Percentiles rank a stretch among this genome's conserved stretches.
These are phyloP conservation scores for Quadroppia sp. DNA, from an alignment of 2,888 invertebrate species.

Conservation along the genomic window DNA sequence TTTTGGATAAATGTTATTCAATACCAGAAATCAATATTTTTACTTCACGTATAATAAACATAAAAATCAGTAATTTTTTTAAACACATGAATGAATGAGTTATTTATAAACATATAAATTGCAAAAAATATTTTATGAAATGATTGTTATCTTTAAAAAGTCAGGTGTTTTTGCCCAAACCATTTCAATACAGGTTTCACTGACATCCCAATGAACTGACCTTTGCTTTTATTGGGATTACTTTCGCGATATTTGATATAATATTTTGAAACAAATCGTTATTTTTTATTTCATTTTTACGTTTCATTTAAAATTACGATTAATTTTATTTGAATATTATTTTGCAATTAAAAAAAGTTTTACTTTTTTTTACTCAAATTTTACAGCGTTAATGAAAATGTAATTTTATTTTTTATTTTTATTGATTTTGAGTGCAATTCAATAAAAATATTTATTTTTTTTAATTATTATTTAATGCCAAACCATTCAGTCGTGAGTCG, in stretches of 20 bases:
- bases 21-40: background rate
- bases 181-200: conserved; percentile 1
- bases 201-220: background rate
- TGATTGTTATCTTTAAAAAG: conserved; percentile 4
- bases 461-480: background rate
- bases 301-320: background rate
- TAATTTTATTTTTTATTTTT: background rate
- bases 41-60: too few relatives aligned
- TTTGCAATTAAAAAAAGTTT: background rate
- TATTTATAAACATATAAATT: too few relatives aligned
- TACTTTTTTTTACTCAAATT: background rate
- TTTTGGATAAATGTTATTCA: background rate
- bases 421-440: background rate
- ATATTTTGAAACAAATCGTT: background rate
- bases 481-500: background rate
- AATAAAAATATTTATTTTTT: background rate
- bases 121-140: too few relatives aligned
- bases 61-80: too few relatives aligned
- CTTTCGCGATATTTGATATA: conserved; percentile 23
- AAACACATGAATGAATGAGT: too few relatives aligned
- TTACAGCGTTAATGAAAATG: background rate
- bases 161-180: background rate
- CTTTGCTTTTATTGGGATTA: conserved; percentile 8
- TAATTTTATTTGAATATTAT: background rate
- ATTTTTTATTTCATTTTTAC: background rate